Base-by-base conservation (phyloP, 2,888 invertebrate genomes). In the Tuberolachnus salignus region DNA sequence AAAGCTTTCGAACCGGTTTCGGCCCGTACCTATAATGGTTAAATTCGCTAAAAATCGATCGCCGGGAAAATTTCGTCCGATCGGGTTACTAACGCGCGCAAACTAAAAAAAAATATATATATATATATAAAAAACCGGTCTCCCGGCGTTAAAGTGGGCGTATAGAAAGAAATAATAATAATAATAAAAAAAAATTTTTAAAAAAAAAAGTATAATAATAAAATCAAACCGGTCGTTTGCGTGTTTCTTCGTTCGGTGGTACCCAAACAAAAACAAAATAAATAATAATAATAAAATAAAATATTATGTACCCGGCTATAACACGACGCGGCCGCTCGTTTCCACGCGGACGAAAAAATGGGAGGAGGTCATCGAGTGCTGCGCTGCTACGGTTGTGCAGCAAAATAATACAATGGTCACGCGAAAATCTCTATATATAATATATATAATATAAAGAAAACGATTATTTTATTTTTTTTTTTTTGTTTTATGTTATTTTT, bases 1-100 rank as follows among this genome's bases (percentile, higher is more conserved):
- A 71, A 57, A 70, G 70, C 44, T 70, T 70, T 70, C 55, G 44
- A 70, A 72, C 71, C 71, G 71, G 71, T 72, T 72, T 72, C 1
- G 59, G 19, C 11, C 1, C 21, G 21, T 3, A 8, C 4, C n/a
- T 6, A 16, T 16, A 26, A 13, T 11, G 1, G n/a, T 51, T n/a
- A 26, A n/a, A 16, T 11, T 1, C 64, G 16, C 6, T 14, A 44
- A 61, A 72, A 72, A 49, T 72, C 72, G 49, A 49, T 61, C 61
- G 9, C 13, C n/a, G 26, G 46, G 26, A 72, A 34, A 72, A 49
- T 49, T 49, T 61, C 61, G 61, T 61, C 72, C 49, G 72, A 72
- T 72, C 61, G 61, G 61, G 61, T 72, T 72, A 72, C 72, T 10
- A 8, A 21, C 11, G 26, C n/a, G 19, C 2, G 16, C 2, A 46